Conservation (phyloP, 2,113 vertebrate genomes). For the Morone saxatilis region DNA sequence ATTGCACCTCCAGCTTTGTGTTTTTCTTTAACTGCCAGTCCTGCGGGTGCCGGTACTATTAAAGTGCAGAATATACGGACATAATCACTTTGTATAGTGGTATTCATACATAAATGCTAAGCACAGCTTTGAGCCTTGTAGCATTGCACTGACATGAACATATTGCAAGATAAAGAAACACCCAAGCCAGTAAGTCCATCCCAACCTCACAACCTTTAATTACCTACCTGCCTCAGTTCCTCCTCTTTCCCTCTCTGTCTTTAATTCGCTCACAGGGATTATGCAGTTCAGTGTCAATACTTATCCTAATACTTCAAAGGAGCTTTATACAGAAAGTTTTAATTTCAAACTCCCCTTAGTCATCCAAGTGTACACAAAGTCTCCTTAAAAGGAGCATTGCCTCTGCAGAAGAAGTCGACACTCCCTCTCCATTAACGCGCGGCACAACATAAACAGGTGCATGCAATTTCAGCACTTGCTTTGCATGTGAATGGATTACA, state of each 20-base stretch:
- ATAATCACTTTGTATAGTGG: not conserved
- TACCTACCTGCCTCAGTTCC: conserved; percentile 38
- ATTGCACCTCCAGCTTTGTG: not conserved
- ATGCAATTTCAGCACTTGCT: conserved; percentile 43
- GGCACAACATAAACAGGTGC: conserved; percentile 8
- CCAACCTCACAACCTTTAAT: conserved; percentile 48
- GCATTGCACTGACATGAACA: not conserved
- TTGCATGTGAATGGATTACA: conserved; percentile 59
- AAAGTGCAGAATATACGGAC: not conserved
- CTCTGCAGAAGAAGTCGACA: not conserved
- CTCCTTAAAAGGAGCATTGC: not conserved
- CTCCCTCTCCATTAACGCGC: not conserved
- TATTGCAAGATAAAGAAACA: conserved; percentile 29
- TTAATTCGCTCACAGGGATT: conserved; percentile 59
- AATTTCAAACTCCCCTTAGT: conserved; percentile 29
- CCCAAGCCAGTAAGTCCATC: conserved; percentile 2
- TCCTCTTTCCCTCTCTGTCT: conserved; percentile 34
- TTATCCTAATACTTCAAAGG: conserved; percentile 67
- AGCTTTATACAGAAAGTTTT: conserved; percentile 33
- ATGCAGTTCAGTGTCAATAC: conserved; percentile 45
- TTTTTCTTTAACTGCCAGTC: not conserved
- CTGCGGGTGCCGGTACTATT: not conserved
- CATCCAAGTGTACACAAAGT: not conserved
- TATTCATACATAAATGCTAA: conserved; percentile 20
- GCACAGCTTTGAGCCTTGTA: conserved; percentile 34